phyloP scores from a whole-genome alignment of 2,113 vertebrate species.

The Cygnus buccinator region DNA sequence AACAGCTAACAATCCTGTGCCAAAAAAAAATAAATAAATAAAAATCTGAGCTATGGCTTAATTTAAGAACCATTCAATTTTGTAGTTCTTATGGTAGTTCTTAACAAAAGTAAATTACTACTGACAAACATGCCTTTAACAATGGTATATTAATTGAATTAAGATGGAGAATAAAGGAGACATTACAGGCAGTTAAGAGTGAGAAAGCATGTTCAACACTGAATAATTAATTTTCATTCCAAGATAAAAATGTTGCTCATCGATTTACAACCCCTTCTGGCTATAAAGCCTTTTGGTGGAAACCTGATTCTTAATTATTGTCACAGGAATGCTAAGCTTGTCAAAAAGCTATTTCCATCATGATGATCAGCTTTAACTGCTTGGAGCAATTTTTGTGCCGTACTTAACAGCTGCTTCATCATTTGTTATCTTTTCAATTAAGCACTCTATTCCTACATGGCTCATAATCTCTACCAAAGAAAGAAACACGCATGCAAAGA shows the following conservation, averaged over 20 bases:
- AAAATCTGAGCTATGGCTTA: background rate
- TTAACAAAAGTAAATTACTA: slow-evolving; percentile 39
- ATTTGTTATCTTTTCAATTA: slow-evolving; percentile 75
- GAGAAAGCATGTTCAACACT: slow-evolving; percentile 73
- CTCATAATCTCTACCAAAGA: background rate
- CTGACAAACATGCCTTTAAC: slow-evolving; percentile 29
- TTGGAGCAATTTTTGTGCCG: slow-evolving; percentile 57
- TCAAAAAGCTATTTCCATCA: slow-evolving; percentile 79
- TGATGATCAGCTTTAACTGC: slow-evolving; percentile 75
- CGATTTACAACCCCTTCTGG: slow-evolving; percentile 83
- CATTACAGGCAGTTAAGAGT: slow-evolving; percentile 70
- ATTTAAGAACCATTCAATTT: slow-evolving; percentile 48
- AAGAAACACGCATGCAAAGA: background rate
- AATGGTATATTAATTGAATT: slow-evolving; percentile 60
- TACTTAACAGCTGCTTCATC: slow-evolving; percentile 80
- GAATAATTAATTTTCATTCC: slow-evolving; percentile 83
- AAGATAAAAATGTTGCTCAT: slow-evolving; percentile 81
- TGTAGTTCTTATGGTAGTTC: slow-evolving; percentile 37
- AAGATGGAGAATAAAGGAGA: slow-evolving; percentile 40
- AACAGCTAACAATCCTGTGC: slow-evolving; percentile 25
- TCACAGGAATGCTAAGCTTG: slow-evolving; percentile 75
- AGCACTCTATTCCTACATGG: slow-evolving; percentile 17
- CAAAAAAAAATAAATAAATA: background rate
- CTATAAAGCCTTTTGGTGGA: slow-evolving; percentile 74
- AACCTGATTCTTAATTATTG: slow-evolving; percentile 84